Evolutionary conservation across 2,113 vertebrate genomes (phyloP), one percentile per base, ranked within the genome.

Genomic region (Melanostigma gelatinosum): DNA sequence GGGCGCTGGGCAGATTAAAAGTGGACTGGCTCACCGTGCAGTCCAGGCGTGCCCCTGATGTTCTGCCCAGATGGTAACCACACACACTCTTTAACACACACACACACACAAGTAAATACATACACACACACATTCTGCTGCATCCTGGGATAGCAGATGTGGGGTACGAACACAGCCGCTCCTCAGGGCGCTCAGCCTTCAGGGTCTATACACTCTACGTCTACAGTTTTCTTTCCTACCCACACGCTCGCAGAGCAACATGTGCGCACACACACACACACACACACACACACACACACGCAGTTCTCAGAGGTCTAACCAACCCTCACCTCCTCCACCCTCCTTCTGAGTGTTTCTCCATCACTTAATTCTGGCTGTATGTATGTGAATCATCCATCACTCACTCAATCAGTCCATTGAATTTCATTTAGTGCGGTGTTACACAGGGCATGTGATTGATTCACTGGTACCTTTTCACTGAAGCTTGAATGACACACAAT

Each of bases 391-490:
- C 91, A 93, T 93, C 91, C 91, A 91, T 94, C 93, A 93, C 91
- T 93, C 93, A 92, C 93, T 94, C 92, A 92, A 93, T 94, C 93
- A 93, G 91, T 92, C 89, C 91, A 92, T 94, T 94, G 93, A 93
- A 93, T 94, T 94, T 93, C 93, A 94, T 93, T 94, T 94, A 94
- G 93, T 88, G 90, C 77, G 77, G 90, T 91, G 93, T 93, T 94
- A 93, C 91, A 88, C 91, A 86, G 91, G 90, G 88, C 92, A 91
- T 91, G 92, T 93, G 93, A 94, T 94, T 94, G 93, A 93, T 94
- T 94, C 91, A 88, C 89, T 90, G 91, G 79, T 92, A 91, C 86
- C 91, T 91, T 93, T 92, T 90, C 89, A 92, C 89, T 93, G 90
- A 92, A 94, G 92, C 93, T 94, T 94, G 93, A 93, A 94, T 93